Evolutionary conservation across 2,888 invertebrate species (phyloP), one percentile per base, ranked within the genome.

Genomic region (Cosmorhoe ocellata): DNA sequence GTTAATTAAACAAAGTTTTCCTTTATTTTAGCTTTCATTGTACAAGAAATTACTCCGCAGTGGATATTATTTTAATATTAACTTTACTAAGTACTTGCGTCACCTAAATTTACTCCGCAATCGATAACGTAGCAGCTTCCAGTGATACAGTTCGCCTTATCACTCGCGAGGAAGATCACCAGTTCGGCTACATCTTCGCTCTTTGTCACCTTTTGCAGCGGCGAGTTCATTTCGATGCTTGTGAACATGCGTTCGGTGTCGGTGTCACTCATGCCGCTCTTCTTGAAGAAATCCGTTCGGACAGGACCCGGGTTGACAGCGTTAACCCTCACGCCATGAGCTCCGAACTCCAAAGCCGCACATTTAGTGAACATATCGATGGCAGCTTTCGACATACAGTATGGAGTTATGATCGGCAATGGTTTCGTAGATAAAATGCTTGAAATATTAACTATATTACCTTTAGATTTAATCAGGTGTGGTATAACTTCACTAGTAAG

Each of bases 361-460:
- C 84, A 84, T 61, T 83, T 84, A 0, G 83, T 84, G 3, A 84
- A 78, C 74, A 80, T 80, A 44, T 87, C 84, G 1, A 85, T 56
- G 1, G 81, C 84, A 1, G 85, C 83, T 65, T 87, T 87, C 0
- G 84, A 80, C 74, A 86, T 82, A 55, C 80, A 81, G 55, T 87
- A 86, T 0, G 81, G 71, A 13, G 71, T 68, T 72, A 81, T 71
- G 9, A 66, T 47, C 0, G 78, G 66, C 12, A 78, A 40, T 0
- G 84, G 74, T 46, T 71, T 74, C 1, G 59, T 68, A 8, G 82
- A 74, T 4, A 81, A 47, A 26, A 84, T 63, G 56, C 86, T 84
- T 1, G 86, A 86, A 26, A 86, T 58, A 28, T 83, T 84, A 7
- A 86, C 72, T 34, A 86, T 71, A 53, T 78, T 84, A 4, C 86